These are phyloP conservation scores for Ornithoptera alexandrae DNA, from an alignment of 2,888 invertebrate genomes.

Conservation along the genomic window DNA sequence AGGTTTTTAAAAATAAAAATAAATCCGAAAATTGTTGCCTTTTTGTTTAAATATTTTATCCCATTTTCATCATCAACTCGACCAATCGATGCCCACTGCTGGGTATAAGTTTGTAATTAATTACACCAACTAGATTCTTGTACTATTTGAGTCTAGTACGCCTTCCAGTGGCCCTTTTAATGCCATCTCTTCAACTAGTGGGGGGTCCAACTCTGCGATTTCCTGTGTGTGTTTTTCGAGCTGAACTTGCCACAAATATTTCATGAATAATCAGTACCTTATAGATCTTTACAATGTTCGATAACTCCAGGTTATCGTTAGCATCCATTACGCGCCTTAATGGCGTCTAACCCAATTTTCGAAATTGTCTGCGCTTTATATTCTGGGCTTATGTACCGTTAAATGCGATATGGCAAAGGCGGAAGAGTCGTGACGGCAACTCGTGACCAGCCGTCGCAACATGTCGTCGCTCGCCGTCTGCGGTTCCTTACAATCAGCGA, in stretches of 20 bases:
- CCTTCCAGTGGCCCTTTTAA: no score
- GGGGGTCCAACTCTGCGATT: no score
- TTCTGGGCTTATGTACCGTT: constrained; percentile 7
- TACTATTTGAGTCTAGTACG: no score
- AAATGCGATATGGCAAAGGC: constrained; percentile 17
- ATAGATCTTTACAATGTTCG: background rate
- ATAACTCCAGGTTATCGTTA: background rate
- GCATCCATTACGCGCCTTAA: background rate
- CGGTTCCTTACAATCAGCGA: constrained; percentile 25
- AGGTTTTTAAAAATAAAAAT: no score
- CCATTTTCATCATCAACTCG: no score
- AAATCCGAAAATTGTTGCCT: no score
- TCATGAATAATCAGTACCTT: background rate
- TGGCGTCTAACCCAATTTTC: constrained; percentile 4
- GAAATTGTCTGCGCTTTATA: constrained; percentile 5
- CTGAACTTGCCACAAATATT: background rate
- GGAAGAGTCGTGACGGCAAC: constrained; percentile 32
- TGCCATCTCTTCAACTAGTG: no score
- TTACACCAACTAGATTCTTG: no score
- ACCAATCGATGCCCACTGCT: no score
- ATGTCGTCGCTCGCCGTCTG: constrained; percentile 25
- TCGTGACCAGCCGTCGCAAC: constrained; percentile 30
- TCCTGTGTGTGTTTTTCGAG: no score
- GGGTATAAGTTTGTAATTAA: no score
- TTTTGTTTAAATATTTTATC: no score